Evolutionary conservation across 2,888 invertebrate species (phyloP).

Genomic region (Portevinia maculata): DNA sequence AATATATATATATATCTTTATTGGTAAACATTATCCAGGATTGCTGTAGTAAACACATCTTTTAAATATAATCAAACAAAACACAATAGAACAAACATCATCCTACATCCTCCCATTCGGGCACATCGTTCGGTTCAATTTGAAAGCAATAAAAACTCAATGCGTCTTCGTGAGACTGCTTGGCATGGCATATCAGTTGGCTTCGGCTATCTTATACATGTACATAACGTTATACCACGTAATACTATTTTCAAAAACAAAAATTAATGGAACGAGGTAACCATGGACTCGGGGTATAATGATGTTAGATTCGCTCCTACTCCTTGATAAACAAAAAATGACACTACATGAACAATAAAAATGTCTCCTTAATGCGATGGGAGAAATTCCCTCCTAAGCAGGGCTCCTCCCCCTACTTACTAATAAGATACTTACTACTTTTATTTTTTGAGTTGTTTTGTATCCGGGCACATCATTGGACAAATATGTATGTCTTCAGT

Average conservation of each 20-base stretch:
- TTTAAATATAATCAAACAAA: constrained; percentile 12
- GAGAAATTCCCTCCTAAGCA: neutral
- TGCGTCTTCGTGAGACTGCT: constrained; percentile 23
- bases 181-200: too few species aligned
- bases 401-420: constrained; percentile 16
- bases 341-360: constrained; percentile 62
- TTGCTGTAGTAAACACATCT: constrained; percentile 3
- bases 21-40: constrained; percentile 17
- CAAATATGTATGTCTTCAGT: constrained; percentile 36
- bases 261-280: constrained; percentile 46
- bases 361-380: constrained; percentile 43
- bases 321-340: constrained; percentile 48
- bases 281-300: constrained; percentile 11
- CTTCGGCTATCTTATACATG: neutral
- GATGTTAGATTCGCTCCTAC: neutral
- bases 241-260: constrained; percentile 53
- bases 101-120: neutral
- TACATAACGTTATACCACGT: constrained; percentile 19
- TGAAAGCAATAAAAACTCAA: constrained; percentile 61
- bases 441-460: neutral
- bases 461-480: constrained; percentile 31
- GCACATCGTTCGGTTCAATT: constrained; percentile 19
- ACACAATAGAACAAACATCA: neutral
- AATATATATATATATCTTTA: neutral
- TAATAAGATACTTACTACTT: constrained; percentile 6